Evolutionary conservation across 1,140 invertebrate genomes (phyloP), one percentile per base, ranked within the genome.

Genomic region (Aphis craccivora): DNA sequence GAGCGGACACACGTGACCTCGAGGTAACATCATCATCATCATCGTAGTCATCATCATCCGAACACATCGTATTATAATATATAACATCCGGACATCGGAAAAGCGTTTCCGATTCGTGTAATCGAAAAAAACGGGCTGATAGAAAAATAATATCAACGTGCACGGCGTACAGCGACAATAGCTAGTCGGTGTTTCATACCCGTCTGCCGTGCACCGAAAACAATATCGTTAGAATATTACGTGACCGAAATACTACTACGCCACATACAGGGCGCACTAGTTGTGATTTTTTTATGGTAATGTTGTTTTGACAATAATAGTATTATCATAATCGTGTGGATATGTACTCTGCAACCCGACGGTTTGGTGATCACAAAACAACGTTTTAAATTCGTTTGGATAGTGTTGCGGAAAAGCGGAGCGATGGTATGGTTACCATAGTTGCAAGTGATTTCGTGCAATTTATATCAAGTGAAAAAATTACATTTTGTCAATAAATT

Each of bases 101-200:
- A 43, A 83, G 83, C 60, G 60, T 91, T 91, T 91, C 90, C 90
- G 90, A 91, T 83, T 67, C 43, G 11, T 51, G 43, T 37, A 83
- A 48, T 91, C 43, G 11, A 48, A 45, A 48, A 20, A 45, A 87
- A 20, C 30, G 40, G 40, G 22, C 60, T 23, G 55, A 30, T 43
- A 48, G 90, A 91, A n/a, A 14, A 90, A 90, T 25, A 90, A 60
- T 23, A 90, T 90, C 37, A 40, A 40, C 37, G 37, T 40, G 37
- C 37, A 40, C 37, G 37, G 3, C 37, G 37, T 40, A 40, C 37
- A 3, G 3, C 37, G 37, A 40, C 37, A 40, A 40, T 40, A 40
- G 37, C 37, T 40, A 40, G 37, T 40, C 37, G 37, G 37, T 40
- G 37, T 40, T 40, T 40, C 37, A 3, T 40, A 2, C 37, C 43